These are phyloP conservation scores for Scomber japonicus DNA, from an alignment of 2,113 vertebrate species.

Conservation along the genomic window DNA sequence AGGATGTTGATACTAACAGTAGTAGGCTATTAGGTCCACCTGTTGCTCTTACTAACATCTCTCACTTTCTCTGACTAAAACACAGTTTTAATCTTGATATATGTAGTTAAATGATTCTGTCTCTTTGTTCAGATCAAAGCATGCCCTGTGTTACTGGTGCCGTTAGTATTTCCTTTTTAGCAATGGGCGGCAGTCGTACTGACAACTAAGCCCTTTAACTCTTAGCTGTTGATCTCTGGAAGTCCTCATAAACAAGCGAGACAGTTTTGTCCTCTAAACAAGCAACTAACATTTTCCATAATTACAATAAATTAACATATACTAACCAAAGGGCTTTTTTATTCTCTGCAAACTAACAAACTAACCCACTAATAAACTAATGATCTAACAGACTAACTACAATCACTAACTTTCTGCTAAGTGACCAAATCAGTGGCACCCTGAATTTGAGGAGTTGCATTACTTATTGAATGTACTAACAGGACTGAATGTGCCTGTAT, in stretches of 20 bases:
- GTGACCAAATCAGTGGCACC: conserved; percentile 23
- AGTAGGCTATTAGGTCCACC: conserved; percentile 38
- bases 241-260: not conserved
- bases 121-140: conserved; percentile 45
- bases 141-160: conserved; percentile 23
- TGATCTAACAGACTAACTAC: conserved; percentile 64
- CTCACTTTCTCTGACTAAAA: conserved; percentile 15
- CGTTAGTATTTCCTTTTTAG: not conserved
- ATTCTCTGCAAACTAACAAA: conserved; percentile 77
- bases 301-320: conserved; percentile 29
- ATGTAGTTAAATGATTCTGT: not conserved
- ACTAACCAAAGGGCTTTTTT: conserved; percentile 65
- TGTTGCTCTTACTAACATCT: conserved; percentile 64
- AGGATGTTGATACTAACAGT: conserved; percentile 63
- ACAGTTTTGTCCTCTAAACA: not conserved
- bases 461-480: conserved; percentile 47
- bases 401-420: conserved; percentile 47
- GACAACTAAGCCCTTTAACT: not conserved
- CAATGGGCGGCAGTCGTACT: not conserved
- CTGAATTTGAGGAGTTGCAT: conserved; percentile 11
- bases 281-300: conserved; percentile 45
- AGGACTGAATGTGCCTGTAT: conserved; percentile 24
- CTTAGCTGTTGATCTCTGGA: not conserved
- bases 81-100: not conserved
- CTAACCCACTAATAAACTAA: conserved; percentile 83